Evolutionary conservation across 2,113 vertebrate genomes (phyloP), one percentile per base, ranked within the genome.

Genomic region (Sorex araneus): DNA sequence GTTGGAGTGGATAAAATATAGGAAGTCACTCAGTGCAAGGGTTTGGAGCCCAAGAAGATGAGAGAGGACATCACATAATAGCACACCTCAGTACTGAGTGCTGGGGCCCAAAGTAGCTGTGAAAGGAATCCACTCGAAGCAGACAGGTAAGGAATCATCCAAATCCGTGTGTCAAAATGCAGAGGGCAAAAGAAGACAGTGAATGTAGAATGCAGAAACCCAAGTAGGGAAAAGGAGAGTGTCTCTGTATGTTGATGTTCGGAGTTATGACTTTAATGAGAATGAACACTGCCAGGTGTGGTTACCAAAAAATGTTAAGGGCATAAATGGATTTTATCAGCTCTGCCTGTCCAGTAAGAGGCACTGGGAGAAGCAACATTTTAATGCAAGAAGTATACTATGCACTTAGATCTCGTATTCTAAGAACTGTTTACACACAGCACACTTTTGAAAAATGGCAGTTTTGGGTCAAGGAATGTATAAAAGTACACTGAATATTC

Each of bases 1-100:
- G 8, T 0, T 6, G 13, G 30, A 54, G 57, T 13, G 5, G 27
- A 6, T n/a, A 0, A 64, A 36, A 3, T 5, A 2, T 23, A 18
- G 60, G 19, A 10, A 80, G 8, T 21, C 21, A 34, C 6, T 27
- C 27, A 19, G 18, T 25, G 21, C 21, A 54, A 43, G 13, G 3
- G 19, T 0, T 1, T 34, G 40, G 19, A 92, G 73, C 76, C 64
- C 32, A 40, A 34, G 1, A 86, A n/a, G 43, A 57, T 43, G 15
- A 77, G 6, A n/a, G 18, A 77, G 45, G n/a, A 8, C 19, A 28
- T 73, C 19, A 9, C 63, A 40, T 3, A 1, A 12, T 50, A 16
- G 73, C 50, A 71, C 6, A 32, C 32, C 43, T 67, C 36, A n/a
- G 15, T 9, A 27, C 43, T 80, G 9, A 54, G 30, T 7, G 10